phyloP scores from a whole-genome alignment of 1,140 invertebrate genomes.

The Zaprionus gabonicus region DNA sequence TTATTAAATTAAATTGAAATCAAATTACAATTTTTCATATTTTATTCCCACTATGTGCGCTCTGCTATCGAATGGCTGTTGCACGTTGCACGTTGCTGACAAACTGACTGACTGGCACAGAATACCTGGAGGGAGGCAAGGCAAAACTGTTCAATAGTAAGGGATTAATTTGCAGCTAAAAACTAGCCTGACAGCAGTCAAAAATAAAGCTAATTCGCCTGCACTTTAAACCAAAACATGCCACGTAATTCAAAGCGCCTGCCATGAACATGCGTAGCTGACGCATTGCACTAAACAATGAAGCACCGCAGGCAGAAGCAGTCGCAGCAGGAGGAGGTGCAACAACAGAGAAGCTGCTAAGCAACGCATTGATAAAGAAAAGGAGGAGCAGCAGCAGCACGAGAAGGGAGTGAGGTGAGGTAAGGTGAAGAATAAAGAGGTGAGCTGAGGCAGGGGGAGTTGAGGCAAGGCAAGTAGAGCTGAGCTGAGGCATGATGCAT shows the following conservation, averaged over 20 bases:
- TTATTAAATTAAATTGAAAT: background rate
- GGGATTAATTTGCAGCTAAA: conserved; percentile 2
- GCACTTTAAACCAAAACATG: conserved; percentile 58
- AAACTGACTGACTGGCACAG: conserved; percentile 29
- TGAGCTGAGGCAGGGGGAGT: no score
- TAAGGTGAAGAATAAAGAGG: no score
- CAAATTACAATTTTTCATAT: background rate
- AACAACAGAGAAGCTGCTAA: conserved; percentile 47
- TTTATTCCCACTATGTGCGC: background rate
- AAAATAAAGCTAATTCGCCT: conserved; percentile 38
- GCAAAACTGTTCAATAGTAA: conserved; percentile 40
- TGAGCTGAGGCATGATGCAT: conserved; percentile 51
- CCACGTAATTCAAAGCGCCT: conserved; percentile 50
- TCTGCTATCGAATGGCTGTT: conserved; percentile 38
- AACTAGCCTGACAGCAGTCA: conserved; percentile 37
- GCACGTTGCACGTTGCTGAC: conserved; percentile 7
- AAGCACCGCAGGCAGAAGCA: conserved; percentile 51
- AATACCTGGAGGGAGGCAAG: conserved; percentile 17
- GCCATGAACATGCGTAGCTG: conserved; percentile 71
- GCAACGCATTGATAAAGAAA: conserved; percentile 45
- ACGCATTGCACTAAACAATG: conserved; percentile 70
- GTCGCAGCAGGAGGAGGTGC: conserved; percentile 12
- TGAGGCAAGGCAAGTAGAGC: no score
- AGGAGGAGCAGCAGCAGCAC: background rate
- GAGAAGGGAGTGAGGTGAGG: background rate